Evolutionary conservation across 2,888 invertebrate genomes (phyloP), one percentile per base, ranked within the genome.

Genomic region (Ochlodes sylvanus): DNA sequence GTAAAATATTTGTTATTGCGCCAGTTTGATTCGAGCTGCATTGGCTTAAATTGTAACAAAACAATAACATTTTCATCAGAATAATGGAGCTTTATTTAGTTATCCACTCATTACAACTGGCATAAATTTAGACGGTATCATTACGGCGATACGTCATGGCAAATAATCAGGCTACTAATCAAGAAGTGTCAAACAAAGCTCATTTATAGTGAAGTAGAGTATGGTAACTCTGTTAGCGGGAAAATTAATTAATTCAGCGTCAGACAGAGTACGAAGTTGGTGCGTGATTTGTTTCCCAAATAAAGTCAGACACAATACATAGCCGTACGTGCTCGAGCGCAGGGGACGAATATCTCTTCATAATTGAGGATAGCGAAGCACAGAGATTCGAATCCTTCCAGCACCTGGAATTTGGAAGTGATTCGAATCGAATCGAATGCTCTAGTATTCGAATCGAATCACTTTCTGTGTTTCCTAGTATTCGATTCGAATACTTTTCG

Each of bases 181-280:
- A 50, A 17, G 57, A 65, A 41, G 66, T 66, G 67, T 55, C 67
- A 67, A 67, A 67, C 61, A 67, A 67, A 67, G 61, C n/a, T 44
- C 60, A 67, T 67, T 61, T 55, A 55, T 67, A 38, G 19, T 61
- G 55, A 61, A 55, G 61, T 21, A 67, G 44, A 60, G 54, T 21
- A 50, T 47, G 21, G 32, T 67, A 55, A 61, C 55, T 61, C 55
- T 67, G 61, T 67, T 67, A 67, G 61, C 67, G 55, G 34, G 61
- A 47, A 61, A 61, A 67, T 67, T 67, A 67, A 67, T 67, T 67
- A 67, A 44, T 55, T 21, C 15, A 44, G 54, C 42, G 60, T 44
- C 60, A 42, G 58, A 17, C 38, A 50, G 34, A 14, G 38, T 41
- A 61, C 47, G 15, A 14, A 65, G 47, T 57, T 65, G 17, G 47